phyloP scores from a whole-genome alignment of 2,113 vertebrate species.

The Podarcis muralis region DNA sequence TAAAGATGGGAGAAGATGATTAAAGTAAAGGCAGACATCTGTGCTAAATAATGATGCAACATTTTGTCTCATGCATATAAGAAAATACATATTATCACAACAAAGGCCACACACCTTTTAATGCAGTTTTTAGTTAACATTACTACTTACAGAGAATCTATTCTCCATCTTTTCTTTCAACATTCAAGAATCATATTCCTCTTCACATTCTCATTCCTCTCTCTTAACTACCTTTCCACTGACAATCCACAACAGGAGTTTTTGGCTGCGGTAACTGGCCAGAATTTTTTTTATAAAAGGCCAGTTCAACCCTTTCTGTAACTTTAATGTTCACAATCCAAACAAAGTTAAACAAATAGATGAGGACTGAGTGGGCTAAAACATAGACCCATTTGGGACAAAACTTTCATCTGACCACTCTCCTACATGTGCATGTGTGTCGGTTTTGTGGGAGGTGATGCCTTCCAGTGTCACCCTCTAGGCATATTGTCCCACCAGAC shows the following conservation, averaged over 20 bases:
- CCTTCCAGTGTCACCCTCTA: neutral
- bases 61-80: constrained; percentile 86
- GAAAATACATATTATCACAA: constrained; percentile 84
- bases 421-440: neutral
- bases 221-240: constrained; percentile 68
- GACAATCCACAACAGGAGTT: constrained; percentile 47
- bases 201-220: constrained; percentile 72
- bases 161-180: constrained; percentile 74
- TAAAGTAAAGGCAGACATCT: constrained; percentile 77
- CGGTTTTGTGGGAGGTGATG: neutral
- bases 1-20: constrained; percentile 74
- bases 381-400: neutral
- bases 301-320: constrained; percentile 55
- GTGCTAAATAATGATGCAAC: constrained; percentile 81
- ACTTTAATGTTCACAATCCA: constrained; percentile 69
- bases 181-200: constrained; percentile 69
- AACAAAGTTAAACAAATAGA: constrained; percentile 64
- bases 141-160: constrained; percentile 82
- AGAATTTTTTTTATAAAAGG: constrained; percentile 39
- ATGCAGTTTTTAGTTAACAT: constrained; percentile 80
- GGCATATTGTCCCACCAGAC: neutral
- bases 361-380: constrained; percentile 66
- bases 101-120: constrained; percentile 84
- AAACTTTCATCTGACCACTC: neutral
- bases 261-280: constrained; percentile 59